Base-by-base conservation (phyloP, 2,797 vertebrate genomes). In the Gymnoscopelus microlampas region DNA sequence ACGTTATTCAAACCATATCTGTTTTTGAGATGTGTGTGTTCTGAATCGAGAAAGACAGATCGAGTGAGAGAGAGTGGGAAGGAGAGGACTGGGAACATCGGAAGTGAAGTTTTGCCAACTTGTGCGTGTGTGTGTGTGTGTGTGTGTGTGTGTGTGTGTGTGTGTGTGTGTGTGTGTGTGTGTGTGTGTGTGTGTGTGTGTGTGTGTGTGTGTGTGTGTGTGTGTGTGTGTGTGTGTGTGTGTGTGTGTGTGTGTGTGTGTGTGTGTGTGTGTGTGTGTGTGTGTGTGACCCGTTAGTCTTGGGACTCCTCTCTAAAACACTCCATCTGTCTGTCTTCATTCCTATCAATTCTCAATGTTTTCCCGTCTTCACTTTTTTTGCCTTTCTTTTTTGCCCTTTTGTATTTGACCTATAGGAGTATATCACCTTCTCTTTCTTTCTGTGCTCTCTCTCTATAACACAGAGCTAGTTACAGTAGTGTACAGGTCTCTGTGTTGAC, bases 281-380 rank as follows among this genome's bases (percentile, higher is more conserved):
- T 69, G 15, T 13, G 47, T 55, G 44, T 44, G 71, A 74, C 11
- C 53, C 56, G n/a, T 12, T 23, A 53, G 12, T 74, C 53, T 50
- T 24, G 26, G 64, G 67, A 62, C 53, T 39, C 6, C 44, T 53
- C 70, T 47, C 39, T 48, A 58, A 71, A 4, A 0, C 49, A 26
- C 63, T 68, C 58, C 77, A 82, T 3, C 70, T 85, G 80, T 82
- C 47, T 70, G 56, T 64, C 14, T 70, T 85, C 35, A 81, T 58
- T 63, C 8, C 3, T 66, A 68, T 65, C 74, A 53, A 73, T 50
- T 60, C 12, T 71, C 6, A 54, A 62, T 61, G 58, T 13, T 15
- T 47, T 14, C 14, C 13, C 9, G 0, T 19, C 44, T 63, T 35
- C 49, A 44, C 49, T 57, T 53, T 65, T 44, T n/a, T 71, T 51